Percentiles rank a stretch among this genome's conserved stretches.
Evolutionary conservation across 2,888 invertebrate genomes (phyloP).

Genomic region (Latheticus oryzae): DNA sequence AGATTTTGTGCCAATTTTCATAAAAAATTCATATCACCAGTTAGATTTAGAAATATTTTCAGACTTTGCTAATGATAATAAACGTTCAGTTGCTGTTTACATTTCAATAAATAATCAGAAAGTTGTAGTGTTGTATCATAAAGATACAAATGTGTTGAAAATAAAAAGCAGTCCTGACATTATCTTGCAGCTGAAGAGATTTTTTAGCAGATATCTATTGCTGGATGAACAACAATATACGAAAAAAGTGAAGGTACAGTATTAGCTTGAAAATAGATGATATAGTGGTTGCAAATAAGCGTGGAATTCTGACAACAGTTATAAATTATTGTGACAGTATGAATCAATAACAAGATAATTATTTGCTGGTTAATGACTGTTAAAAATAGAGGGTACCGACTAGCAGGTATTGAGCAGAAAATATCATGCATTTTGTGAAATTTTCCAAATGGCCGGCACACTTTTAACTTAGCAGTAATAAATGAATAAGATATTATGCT

Average conservation of each 20-base stretch:
- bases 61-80: conserved; percentile 48
- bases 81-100: conserved; percentile 11
- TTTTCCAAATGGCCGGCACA: too few species aligned
- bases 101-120: conserved; percentile 15
- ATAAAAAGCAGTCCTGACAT: background rate
- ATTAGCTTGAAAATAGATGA: too few species aligned
- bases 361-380: too few species aligned
- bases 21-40: conserved; percentile 58
- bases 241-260: background rate
- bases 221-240: background rate
- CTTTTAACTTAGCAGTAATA: too few species aligned
- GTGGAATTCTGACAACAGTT: too few species aligned
- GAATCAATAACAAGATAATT: too few species aligned
- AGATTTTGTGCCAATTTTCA: conserved; percentile 52
- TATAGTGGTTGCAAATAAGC: too few species aligned
- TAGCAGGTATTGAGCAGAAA: too few species aligned
- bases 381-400: too few species aligned
- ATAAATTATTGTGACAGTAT: too few species aligned
- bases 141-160: conserved; percentile 15
- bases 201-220: conserved; percentile 3
- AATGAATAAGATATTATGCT: too few species aligned
- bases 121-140: conserved; percentile 12
- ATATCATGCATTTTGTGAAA: too few species aligned
- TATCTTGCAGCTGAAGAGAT: conserved; percentile 8
- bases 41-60: conserved; percentile 53